phyloP scores from a whole-genome alignment of 2,888 invertebrate species.

The Chymomyza fuscimana region DNA sequence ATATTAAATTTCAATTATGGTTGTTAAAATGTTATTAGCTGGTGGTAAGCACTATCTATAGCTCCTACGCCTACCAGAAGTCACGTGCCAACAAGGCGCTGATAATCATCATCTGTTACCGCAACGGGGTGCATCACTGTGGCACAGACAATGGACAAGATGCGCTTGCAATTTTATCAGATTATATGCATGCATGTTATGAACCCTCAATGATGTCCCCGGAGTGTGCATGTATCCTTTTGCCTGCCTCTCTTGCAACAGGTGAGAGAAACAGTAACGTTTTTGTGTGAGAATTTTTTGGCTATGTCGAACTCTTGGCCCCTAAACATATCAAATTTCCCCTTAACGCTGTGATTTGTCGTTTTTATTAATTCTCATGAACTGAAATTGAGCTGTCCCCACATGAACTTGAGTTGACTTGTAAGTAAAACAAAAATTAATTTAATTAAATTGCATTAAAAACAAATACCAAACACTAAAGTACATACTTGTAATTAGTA shows the following conservation, averaged over 20 bases:
- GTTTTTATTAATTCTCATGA: conserved; percentile 67
- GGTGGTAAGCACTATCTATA: conserved; percentile 42
- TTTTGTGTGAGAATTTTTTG: conserved; percentile 66
- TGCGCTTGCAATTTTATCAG: conserved; percentile 69
- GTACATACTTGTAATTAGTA: neutral
- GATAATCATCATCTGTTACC: conserved; percentile 58
- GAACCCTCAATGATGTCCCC: neutral
- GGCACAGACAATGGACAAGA: conserved; percentile 46
- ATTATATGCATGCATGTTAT: conserved; percentile 41
- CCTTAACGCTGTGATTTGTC: conserved; percentile 69
- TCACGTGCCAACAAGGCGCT: conserved; percentile 63
- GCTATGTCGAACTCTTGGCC: conserved; percentile 16
- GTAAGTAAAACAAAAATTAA: neutral
- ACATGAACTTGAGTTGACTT: conserved; percentile 23
- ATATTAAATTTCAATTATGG: conserved; percentile 80
- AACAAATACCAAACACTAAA: neutral
- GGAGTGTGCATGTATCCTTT: conserved; percentile 27
- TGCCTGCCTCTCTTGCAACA: conserved; percentile 55
- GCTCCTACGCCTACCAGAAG: conserved; percentile 48
- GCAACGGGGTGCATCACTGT: conserved; percentile 43
- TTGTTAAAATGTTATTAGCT: conserved; percentile 72
- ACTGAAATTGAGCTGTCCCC: conserved; percentile 48
- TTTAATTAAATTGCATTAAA: neutral
- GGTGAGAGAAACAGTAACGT: conserved; percentile 54
- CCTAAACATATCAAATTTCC: conserved; percentile 62